phyloP scores from a whole-genome alignment of 2,888 invertebrate genomes.

The Caradrina kadenii region DNA sequence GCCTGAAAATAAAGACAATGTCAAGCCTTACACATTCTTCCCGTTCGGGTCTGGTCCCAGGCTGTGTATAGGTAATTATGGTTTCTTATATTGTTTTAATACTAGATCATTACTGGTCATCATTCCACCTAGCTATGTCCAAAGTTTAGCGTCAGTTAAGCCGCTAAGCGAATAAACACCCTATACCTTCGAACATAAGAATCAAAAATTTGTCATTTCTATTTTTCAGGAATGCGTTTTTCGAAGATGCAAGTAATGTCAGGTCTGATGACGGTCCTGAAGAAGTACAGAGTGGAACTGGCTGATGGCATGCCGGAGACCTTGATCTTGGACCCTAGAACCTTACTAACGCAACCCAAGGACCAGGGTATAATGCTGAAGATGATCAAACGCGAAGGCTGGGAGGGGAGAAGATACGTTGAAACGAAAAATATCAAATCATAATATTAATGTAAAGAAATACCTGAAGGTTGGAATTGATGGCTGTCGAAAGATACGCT shows the following conservation, averaged over 20 bases:
- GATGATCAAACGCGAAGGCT: conserved; percentile 50
- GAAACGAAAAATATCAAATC: conserved; percentile 1
- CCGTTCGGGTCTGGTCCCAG: conserved; percentile 75
- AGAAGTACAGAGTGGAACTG: conserved; percentile 67
- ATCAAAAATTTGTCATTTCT: not conserved
- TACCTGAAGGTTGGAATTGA: too few species aligned
- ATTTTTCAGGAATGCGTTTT: conserved; percentile 39
- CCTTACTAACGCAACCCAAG: conserved; percentile 39
- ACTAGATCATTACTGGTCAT: too few species aligned
- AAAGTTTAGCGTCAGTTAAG: too few species aligned
- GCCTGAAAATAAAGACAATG: conserved; percentile 61
- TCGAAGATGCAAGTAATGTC: conserved; percentile 71
- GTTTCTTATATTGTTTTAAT: too few species aligned
- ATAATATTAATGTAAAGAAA: too few species aligned
- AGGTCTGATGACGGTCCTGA: conserved; percentile 70
- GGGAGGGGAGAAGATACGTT: conserved; percentile 47
- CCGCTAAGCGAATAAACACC: too few species aligned
- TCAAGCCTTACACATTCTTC: conserved; percentile 69
- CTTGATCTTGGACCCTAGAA: conserved; percentile 37
- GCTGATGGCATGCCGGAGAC: conserved; percentile 61
- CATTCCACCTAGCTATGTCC: too few species aligned
- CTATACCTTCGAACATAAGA: too few species aligned
- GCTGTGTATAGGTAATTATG: conserved; percentile 66
- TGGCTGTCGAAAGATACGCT: too few species aligned
- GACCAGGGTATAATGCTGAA: conserved; percentile 52